These are phyloP conservation scores for Atrina japonica DNA, from an alignment of 2,888 invertebrate species.

Conservation along the genomic window DNA sequence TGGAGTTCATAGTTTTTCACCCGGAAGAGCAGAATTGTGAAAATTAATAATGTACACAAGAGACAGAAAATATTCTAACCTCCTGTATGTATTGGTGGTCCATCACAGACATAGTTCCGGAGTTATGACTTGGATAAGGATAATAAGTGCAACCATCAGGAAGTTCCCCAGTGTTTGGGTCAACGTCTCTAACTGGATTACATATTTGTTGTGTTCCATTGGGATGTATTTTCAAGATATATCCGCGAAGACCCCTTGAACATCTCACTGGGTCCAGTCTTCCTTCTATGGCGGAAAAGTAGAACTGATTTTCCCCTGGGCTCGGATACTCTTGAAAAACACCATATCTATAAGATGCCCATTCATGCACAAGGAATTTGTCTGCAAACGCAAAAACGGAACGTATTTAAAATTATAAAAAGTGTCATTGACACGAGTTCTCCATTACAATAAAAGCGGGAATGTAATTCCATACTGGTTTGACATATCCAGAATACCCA, in stretches of 20 bases:
- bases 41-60: no score
- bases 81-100: constrained; percentile 54
- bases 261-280: constrained; percentile 62
- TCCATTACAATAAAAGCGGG: no score
- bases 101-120: constrained; percentile 66
- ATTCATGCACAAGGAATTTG: constrained; percentile 70
- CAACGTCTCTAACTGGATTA: constrained; percentile 5
- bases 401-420: neutral
- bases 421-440: neutral
- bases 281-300: constrained; percentile 64
- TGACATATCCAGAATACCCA: no score
- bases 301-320: constrained; percentile 64
- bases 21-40: no score
- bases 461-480: no score
- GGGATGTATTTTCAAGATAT: constrained; percentile 8
- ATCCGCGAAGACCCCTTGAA: constrained; percentile 52
- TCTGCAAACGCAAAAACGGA: constrained; percentile 43
- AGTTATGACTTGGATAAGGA: constrained; percentile 54
- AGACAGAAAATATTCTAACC: constrained; percentile 35
- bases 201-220: constrained; percentile 14
- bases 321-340: constrained; percentile 70
- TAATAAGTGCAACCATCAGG: constrained; percentile 62
- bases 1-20: no score
- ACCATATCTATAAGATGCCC: constrained; percentile 72
- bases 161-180: constrained; percentile 56